Evolutionary conservation across 2,888 invertebrate species (phyloP), one percentile per base, ranked within the genome.

Genomic region (Mechanitis messenoides): DNA sequence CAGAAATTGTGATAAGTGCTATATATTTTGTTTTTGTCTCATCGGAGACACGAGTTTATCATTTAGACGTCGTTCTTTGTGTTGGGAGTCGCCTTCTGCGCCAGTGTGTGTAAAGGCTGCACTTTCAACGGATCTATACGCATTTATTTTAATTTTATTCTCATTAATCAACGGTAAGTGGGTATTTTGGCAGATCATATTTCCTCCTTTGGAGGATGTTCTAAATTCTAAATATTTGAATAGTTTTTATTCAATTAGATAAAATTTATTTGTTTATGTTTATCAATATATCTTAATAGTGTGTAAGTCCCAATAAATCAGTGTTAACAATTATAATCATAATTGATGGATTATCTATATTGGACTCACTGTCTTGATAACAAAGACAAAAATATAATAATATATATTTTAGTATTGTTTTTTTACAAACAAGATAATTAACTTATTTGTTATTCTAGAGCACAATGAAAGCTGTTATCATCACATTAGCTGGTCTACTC

Each of bases 401-500:
- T 31, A 9, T 28, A 42, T 20, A 5, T 0, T 3, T 12, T 28
- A n/a, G n/a, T 55, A 38, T 56, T 56, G 31, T n/a, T 47, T 33
- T 47, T 47, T n/a, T 38, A 55, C 7, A n/a, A 55, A 12, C 4
- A 31, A 11, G 45, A 31, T 56, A 54, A 42, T 4, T 33, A 58
- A 55, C 7, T 53, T 45, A 12, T 46, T 63, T 70, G 61, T 63
- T 46, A 68, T 69, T 0, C 63, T 11, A 42, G 42, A 84, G 81
- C 76, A 92, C 78, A 74, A 94, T 94, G 94, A 93, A 93, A 90
- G 75, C 83, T 68, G 77, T 92, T 65, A 78, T 86, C 68, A 74
- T 91, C 71, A 75, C 91, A 72, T 74, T 92, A 56, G 76, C 87
- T 56, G 80, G 92, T 72, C 78, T 92, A 63, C 81, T 91, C 72